Evolutionary conservation across 1,140 invertebrate species (phyloP).

Genomic region (Drosophila subobscura): DNA sequence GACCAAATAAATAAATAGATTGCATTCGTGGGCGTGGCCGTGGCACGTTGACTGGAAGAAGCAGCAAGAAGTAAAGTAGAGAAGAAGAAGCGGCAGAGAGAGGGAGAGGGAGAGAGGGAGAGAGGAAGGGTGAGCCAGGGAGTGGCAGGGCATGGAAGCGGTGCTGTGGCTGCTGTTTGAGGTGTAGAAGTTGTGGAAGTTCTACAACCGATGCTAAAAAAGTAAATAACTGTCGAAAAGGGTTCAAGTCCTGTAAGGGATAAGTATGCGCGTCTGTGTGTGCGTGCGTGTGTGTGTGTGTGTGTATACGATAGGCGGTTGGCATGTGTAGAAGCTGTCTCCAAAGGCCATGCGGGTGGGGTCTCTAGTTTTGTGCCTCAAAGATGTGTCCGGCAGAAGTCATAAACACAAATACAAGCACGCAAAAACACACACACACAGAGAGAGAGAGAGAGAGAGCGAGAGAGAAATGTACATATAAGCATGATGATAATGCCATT

Average conservation of each 20-base stretch:
- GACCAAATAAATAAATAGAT: conserved; percentile 50
- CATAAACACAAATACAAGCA: conserved; percentile 22
- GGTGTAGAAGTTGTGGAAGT: background rate
- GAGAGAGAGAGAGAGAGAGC: background rate
- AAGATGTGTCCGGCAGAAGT: conserved; percentile 36
- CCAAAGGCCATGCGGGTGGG: conserved; percentile 5
- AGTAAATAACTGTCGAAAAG: conserved; percentile 59
- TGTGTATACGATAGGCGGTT: background rate
- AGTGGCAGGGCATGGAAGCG: background rate
- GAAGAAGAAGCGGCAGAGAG: background rate
- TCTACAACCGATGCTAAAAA: conserved; percentile 26
- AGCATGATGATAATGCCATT: conserved; percentile 40
- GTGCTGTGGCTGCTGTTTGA: background rate
- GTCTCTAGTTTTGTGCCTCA: background rate
- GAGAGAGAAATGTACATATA: background rate
- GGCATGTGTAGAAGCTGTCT: background rate
- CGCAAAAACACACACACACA: background rate
- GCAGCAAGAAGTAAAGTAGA: background rate
- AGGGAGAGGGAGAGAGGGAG: no score
- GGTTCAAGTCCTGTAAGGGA: conserved; percentile 18
- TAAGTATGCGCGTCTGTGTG: background rate
- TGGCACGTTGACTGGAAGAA: conserved; percentile 14
- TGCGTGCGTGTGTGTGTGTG: background rate
- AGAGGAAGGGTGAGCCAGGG: background rate
- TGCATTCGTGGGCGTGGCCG: conserved; percentile 53